phyloP scores from a whole-genome alignment of 2,888 invertebrate species.

The Apodemia duryi region DNA sequence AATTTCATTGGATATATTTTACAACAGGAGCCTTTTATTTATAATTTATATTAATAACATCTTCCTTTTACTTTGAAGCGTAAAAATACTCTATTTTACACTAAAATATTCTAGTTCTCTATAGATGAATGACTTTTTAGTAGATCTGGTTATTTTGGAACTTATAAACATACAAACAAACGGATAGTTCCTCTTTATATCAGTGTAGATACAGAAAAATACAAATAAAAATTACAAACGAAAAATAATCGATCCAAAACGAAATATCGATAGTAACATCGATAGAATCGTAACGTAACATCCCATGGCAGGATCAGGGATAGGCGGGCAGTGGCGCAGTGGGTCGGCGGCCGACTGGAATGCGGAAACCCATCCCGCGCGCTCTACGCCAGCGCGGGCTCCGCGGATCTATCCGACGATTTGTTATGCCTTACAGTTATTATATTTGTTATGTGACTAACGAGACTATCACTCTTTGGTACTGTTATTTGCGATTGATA shows the following conservation, averaged over 20 bases:
- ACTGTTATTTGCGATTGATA: neutral
- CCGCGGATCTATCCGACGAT: constrained; percentile 44
- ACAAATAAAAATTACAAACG: too few relatives aligned
- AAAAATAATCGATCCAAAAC: neutral
- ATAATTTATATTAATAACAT: too few relatives aligned
- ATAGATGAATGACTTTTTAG: too few relatives aligned
- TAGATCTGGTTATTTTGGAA: neutral
- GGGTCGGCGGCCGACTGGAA: constrained; percentile 71
- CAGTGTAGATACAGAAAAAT: too few relatives aligned
- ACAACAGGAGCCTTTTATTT: too few relatives aligned
- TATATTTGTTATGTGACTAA: neutral
- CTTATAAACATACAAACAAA: too few relatives aligned
- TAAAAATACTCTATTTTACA: too few relatives aligned
- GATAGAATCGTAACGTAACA: constrained; percentile 39
- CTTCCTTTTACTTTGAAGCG: too few relatives aligned
- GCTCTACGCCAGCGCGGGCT: constrained; percentile 38
- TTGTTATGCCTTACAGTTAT: constrained; percentile 2
- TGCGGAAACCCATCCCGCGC: constrained; percentile 59
- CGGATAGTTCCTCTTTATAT: too few relatives aligned
- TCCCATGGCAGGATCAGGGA: constrained; percentile 70
- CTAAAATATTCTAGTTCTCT: too few relatives aligned
- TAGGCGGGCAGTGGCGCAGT: constrained; percentile 74
- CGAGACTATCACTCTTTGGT: neutral
- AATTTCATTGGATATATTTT: too few relatives aligned
- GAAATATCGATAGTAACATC: constrained; percentile 30